Base-by-base conservation (phyloP, 2,113 vertebrate genomes). In the Protobothrops flavoviridis region DNA sequence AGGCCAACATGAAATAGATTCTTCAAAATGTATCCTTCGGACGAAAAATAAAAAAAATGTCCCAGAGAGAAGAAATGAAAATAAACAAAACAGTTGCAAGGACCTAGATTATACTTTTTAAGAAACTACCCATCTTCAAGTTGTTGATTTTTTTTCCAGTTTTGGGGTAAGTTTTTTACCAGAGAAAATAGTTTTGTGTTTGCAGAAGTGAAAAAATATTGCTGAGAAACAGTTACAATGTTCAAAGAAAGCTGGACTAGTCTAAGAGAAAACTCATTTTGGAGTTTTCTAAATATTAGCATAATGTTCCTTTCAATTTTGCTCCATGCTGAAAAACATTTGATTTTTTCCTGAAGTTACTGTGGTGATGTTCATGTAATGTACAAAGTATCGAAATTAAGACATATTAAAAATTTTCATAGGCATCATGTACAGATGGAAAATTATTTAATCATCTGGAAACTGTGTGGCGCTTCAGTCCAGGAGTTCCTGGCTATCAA, bases 401-500 rank as follows among this genome's bases (percentile, higher is more conserved):
- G 26, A 87, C 7, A 64, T 33, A 88, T 88, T 43, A 2, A 90
- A 45, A 95, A 95, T 94, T 90, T 0, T 96, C 95, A 50, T 92
- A 99, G 99, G 99, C 99, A 1, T 98, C 98, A 26, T 99, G 98
- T 96, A 99, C 99, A 0, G 99, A 99, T 0, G 99, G 99, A 23
- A 99, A 96, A 93, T 98, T 99, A 61, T 99, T 99, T 96, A 99
- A 99, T 96, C 98, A 99, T 96, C 94, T 99, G 97, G 99, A 99
- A 97, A 99, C 98, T 0, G 96, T 98, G 85, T 99, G 99, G 99
- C 98, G 99, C 85, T 99, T 99, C 96, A 99, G 99, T 93, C 99
- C 99, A 0, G 99, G 99, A 29, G 98, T 99, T 95, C 99, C 99
- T 33, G 98, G 99, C 26, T 99, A 99, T 95, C 99, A 99, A 57